Evolutionary conservation across 92 coral and sea anemone genomes (phyloP), one percentile per base, ranked within the genome.

Genomic region (Actinostola sp.): DNA sequence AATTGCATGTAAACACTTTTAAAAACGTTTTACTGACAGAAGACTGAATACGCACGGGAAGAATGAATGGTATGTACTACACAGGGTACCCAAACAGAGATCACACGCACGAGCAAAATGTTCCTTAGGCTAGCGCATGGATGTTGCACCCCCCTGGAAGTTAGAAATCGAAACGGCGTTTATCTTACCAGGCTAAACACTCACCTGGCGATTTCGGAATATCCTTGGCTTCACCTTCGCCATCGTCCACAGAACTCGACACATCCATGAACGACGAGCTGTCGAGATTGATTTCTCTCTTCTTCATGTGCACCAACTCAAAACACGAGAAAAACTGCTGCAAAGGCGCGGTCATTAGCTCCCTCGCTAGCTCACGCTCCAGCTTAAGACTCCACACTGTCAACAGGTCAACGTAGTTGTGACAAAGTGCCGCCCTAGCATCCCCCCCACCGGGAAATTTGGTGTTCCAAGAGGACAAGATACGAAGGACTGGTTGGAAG

Each of bases 251-350:
- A 24, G 63, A 35, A 66, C 72, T 75, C 0, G 83, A 35, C 1
- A 59, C 84, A 17, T 19, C 67, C 27, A 82, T 67, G 14, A 77
- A 72, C 15, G 82, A 39, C 21, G 79, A 52, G 12, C 31, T 76
- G n/a, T 83, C 82, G 13, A 69, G 56, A 35, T 70, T 77, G 54
- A 55, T 48, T 23, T 75, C 88, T 19, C 78, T 82, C 80, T 57
- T 73, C 76, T 85, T 87, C 92, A 87, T 72, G 29, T 81, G 90
- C 8, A 70, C 88, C 68, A 89, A 70, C 89, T 91, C 92, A 35
- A 91, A 91, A 75, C 97, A 88, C 31, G 97, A 88, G 78, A 94
- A 94, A 66, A 91, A 91, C 75, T 89, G 93, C 51, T 86, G 89
- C 28, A 94, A 73, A 27, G 93, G 83, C 26, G 97, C 86, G 1